Evolutionary conservation across 1,140 invertebrate genomes (phyloP), one percentile per base, ranked within the genome.

Genomic region (Bombus consobrinus): DNA sequence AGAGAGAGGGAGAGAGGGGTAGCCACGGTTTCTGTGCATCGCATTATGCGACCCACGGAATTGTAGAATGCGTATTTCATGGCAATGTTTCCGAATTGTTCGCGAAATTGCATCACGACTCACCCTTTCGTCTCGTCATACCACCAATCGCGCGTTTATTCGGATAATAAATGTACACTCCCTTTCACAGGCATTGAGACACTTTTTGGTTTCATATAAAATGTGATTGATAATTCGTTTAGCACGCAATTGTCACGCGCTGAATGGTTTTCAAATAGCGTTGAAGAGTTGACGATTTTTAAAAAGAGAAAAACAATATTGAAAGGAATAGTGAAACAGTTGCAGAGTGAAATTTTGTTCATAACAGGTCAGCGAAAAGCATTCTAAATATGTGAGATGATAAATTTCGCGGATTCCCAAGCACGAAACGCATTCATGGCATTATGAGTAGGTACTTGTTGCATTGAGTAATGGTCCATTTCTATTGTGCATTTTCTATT

Each of bases 51-150:
- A 13, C 4, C 12, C 10, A 22, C 37, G 62, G 37, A 47, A 77
- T 77, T n/a, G 37, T 37, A 18, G 59, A 47, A 72, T 72, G 77
- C 47, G 66, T 57, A 53, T 85, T 73, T 79, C 66, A 57, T 34
- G 28, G 75, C 57, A 73, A 72, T 85, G 47, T 73, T 59, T 59
- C 77, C 22, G 57, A 72, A 85, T 85, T 80, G 71, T 80, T 62
- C 39, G 37, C 79, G 28, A 53, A 22, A 53, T 37, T 32, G 25
- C 15, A 6, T 8, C 47, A 53, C 18, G 18, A 22, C 47, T 53
- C 47, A 12, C 12, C 28, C 8, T 39, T 32, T 47, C 22, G 18
- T 34, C 47, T 57, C 34, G 28, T 57, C 25, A 12, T 71, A 6
- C 37, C 34, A 34, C 10, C 25, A 25, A 41, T 81, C 18, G 47